Conservation (phyloP, 2,797 vertebrate species). For the Tinamus major region DNA sequence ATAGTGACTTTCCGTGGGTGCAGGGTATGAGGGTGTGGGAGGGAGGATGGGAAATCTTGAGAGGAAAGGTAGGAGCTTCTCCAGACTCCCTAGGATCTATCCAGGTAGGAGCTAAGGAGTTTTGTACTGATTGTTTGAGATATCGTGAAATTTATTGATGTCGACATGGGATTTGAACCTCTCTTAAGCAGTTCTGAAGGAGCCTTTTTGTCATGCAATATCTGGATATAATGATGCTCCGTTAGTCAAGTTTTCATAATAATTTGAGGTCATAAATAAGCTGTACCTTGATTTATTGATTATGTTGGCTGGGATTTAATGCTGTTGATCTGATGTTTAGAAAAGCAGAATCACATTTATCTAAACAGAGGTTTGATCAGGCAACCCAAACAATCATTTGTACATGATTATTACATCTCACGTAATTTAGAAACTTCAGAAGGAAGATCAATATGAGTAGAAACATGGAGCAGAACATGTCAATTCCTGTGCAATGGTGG, state of each 20-base stretch:
- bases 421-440: neutral
- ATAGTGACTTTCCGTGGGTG: neutral
- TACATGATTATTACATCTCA: neutral
- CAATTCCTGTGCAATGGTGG: neutral
- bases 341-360: neutral
- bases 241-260: neutral
- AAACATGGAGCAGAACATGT: neutral
- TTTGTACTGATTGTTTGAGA: neutral
- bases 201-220: neutral
- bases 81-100: fast-evolving
- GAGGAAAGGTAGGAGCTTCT: neutral
- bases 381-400: neutral
- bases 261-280: neutral
- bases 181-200: fast-evolving
- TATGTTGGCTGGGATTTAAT: neutral
- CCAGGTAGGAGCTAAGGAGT: neutral
- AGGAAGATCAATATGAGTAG: neutral
- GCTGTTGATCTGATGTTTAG: neutral
- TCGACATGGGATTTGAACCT: neutral
- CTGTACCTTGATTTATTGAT: neutral
- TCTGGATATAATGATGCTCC: neutral
- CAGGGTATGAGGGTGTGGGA: neutral
- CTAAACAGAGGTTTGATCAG: neutral
- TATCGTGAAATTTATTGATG: neutral
- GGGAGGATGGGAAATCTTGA: neutral